phyloP scores from a whole-genome alignment of 2,888 invertebrate species.

The Chrysotoxum bicinctum region DNA sequence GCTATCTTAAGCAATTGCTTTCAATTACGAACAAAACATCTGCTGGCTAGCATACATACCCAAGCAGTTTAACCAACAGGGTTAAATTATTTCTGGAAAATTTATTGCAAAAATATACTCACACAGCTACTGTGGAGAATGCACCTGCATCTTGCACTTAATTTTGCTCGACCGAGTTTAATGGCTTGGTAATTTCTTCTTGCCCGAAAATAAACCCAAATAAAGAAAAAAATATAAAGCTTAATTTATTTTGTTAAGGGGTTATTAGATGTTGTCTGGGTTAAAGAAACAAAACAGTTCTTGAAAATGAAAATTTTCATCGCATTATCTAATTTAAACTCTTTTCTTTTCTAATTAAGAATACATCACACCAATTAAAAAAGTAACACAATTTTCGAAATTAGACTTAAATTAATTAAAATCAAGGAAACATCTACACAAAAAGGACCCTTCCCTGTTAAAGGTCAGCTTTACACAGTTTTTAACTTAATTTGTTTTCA shows the following conservation, averaged over 20 bases:
- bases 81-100: conserved; percentile 17
- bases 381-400: no score
- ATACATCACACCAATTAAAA: no score
- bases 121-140: conserved; percentile 18
- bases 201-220: background rate
- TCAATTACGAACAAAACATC: conserved; percentile 59
- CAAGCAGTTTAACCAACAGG: conserved; percentile 25
- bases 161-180: conserved; percentile 45
- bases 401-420: no score
- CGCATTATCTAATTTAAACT: no score
- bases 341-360: no score
- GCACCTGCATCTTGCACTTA: conserved; percentile 39
- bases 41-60: conserved; percentile 49
- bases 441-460: no score
- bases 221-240: background rate
- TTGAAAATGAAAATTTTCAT: no score
- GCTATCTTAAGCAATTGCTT: conserved; percentile 59
- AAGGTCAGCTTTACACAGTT: no score
- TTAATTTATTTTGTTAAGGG: background rate
- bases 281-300: no score
- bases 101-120: conserved; percentile 3
- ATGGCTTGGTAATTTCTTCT: conserved; percentile 5
- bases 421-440: no score
- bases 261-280: background rate
- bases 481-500: no score